Base-by-base conservation (phyloP, 2,797 vertebrate genomes). In the Crax fasciolata region DNA sequence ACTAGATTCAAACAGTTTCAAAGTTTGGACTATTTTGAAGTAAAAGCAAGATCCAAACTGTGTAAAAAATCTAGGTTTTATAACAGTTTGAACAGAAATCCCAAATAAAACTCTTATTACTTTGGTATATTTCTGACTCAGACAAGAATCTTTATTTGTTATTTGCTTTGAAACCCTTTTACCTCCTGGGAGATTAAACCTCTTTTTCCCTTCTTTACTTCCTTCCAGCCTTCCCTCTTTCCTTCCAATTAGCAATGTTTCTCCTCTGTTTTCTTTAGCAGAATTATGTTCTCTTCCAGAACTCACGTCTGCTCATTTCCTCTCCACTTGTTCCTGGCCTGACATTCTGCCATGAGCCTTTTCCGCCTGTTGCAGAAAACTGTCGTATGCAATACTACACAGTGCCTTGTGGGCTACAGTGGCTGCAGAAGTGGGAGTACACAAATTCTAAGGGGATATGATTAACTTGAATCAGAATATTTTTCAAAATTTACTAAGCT, bases 371-470 rank as follows among this genome's bases (percentile, higher is more conserved):
- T 78, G 63, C 61, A 49, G n/a, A 74, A 49, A 86, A 44, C 39
- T 58, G 43, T 52, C 1, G 0, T 1, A 0, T 58, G 21, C 44
- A 52, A 51, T 77, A 61, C 70, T 2, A 6, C 27, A 11, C 8
- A 3, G 9, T 1, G 18, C 38, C 44, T 71, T 32, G 20, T 32
- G 35, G 27, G 41, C 72, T 21, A 6, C 52, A n/a, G 54, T 0
- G 1, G 3, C 12, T 59, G 41, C 49, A 71, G 54, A 87, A 77
- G 23, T 10, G 28, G 21, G 30, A 62, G 55, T 24, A 44, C 39
- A n/a, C 57, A 78, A 66, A 48, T 71, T 39, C 74, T 55, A 27
- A 3, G 2, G 35, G 35, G 80, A 48, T 10, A 6, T 1, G 13
- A 49, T 68, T 77, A 63, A 70, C 51, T 78, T 65, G 58, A 57